These are phyloP conservation scores for Alethe castanea DNA, from an alignment of 2,113 vertebrate genomes.

Conservation along the genomic window DNA sequence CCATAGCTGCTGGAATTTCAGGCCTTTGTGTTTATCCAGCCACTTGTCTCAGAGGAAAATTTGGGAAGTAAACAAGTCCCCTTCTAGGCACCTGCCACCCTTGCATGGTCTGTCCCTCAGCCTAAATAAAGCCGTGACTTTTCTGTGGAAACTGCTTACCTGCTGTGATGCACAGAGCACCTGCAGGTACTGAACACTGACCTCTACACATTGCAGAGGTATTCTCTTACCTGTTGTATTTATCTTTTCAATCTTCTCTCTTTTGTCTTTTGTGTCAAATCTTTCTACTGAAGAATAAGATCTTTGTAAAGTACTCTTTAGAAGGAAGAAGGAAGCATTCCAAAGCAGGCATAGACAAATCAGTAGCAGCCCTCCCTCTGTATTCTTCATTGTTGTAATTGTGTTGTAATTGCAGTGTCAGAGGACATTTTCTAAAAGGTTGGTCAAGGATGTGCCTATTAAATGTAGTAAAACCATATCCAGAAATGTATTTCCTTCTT, in stretches of 20 bases:
- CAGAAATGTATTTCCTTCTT: neutral
- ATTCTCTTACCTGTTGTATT: neutral
- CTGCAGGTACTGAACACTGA: accelerated
- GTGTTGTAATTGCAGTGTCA: neutral
- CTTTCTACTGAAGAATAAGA: neutral
- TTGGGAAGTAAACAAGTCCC: neutral
- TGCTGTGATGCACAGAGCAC: neutral
- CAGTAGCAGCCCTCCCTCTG: neutral
- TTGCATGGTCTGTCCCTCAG: neutral
- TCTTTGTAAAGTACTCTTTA: neutral
- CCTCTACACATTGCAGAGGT: accelerated
- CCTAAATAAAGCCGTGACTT: neutral
- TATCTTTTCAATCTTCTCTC: neutral
- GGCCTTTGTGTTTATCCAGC: neutral
- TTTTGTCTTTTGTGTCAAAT: neutral
- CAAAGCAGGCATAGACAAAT: neutral
- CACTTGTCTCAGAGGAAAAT: neutral
- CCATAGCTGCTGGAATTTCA: neutral
- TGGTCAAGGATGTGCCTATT: neutral
- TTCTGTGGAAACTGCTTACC: neutral
- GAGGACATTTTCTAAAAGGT: neutral
- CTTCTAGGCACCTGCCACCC: neutral
- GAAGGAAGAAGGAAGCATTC: neutral
- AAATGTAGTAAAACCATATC: neutral
- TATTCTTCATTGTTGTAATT: neutral